Evolutionary conservation across 2,888 invertebrate species (phyloP).

Genomic region (Chloroclystis v-ata): DNA sequence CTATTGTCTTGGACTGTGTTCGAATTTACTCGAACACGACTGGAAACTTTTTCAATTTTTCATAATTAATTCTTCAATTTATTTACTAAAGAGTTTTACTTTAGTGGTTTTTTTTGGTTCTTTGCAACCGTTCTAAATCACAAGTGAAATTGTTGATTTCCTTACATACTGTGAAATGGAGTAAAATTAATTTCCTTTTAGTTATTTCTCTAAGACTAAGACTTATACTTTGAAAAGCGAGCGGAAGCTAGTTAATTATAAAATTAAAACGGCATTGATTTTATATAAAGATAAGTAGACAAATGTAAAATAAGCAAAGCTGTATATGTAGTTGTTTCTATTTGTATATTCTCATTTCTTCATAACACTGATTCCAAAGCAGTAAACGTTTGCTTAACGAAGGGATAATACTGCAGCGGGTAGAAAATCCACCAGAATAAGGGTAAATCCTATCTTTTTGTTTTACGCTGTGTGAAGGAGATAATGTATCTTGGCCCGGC

Average conservation of each 20-base stretch:
- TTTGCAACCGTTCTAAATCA: too few relatives aligned
- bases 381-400: not conserved
- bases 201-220: too few relatives aligned
- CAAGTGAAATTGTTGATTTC: too few relatives aligned
- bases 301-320: too few relatives aligned
- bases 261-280: too few relatives aligned
- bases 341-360: not conserved
- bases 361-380: too few relatives aligned
- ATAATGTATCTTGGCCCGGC: slow-evolving; percentile 14
- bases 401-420: not conserved
- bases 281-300: too few relatives aligned
- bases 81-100: not conserved
- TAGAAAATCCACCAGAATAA: not conserved
- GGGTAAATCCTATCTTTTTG: slow-evolving; percentile 6
- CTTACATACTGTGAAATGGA: too few relatives aligned
- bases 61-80: not conserved
- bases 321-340: too few relatives aligned
- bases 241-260: too few relatives aligned
- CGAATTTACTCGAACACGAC: not conserved
- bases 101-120: not conserved
- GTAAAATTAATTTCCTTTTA: too few relatives aligned
- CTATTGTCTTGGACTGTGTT: not conserved
- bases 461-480: slow-evolving; percentile 7
- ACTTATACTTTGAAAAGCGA: too few relatives aligned
- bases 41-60: not conserved